A percentile compares a stretch with the other conserved stretches of the same genome.
Evolutionary conservation across 2,888 invertebrate species (phyloP).

Genomic region (Lagria hirta): DNA sequence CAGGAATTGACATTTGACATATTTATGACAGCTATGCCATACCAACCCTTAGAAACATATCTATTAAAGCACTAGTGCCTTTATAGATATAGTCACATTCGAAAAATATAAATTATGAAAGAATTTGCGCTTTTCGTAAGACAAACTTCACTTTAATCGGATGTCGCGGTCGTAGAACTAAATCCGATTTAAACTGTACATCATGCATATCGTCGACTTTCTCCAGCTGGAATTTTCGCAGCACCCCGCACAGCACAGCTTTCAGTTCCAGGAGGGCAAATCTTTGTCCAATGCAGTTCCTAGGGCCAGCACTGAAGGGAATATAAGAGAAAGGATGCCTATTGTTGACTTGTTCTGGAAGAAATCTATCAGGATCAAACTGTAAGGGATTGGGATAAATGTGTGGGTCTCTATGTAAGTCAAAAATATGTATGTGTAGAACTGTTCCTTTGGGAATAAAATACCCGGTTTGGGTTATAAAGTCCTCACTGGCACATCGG

Average conservation of each 20-base stretch:
- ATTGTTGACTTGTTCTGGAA: constrained; percentile 57
- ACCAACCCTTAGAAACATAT: too few relatives aligned
- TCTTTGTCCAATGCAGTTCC: constrained; percentile 69
- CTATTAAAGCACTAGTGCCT: too few relatives aligned
- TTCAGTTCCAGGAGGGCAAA: constrained; percentile 68
- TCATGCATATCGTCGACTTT: constrained; percentile 56
- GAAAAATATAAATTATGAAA: background rate
- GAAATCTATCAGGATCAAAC: constrained; percentile 69
- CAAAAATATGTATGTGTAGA: constrained; percentile 60
- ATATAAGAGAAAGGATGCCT: constrained; percentile 64
- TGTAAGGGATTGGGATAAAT: constrained; percentile 63
- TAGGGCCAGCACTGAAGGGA: constrained; percentile 66
- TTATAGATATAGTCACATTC: too few relatives aligned
- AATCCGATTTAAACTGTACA: constrained; percentile 53
- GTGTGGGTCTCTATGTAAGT: constrained; percentile 64
- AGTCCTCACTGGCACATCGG: constrained; percentile 44
- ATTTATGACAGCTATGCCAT: too few relatives aligned
- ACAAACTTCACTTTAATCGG: constrained; percentile 51
- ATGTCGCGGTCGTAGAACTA: constrained; percentile 55
- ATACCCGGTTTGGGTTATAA: constrained; percentile 26
- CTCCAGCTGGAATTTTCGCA: constrained; percentile 57
- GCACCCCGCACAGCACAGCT: constrained; percentile 58
- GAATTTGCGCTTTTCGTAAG: background rate
- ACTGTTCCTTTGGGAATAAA: constrained; percentile 56
- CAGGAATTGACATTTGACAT: too few relatives aligned